Evolutionary conservation across 2,113 vertebrate species (phyloP).

Genomic region (Gymnogyps californianus): DNA sequence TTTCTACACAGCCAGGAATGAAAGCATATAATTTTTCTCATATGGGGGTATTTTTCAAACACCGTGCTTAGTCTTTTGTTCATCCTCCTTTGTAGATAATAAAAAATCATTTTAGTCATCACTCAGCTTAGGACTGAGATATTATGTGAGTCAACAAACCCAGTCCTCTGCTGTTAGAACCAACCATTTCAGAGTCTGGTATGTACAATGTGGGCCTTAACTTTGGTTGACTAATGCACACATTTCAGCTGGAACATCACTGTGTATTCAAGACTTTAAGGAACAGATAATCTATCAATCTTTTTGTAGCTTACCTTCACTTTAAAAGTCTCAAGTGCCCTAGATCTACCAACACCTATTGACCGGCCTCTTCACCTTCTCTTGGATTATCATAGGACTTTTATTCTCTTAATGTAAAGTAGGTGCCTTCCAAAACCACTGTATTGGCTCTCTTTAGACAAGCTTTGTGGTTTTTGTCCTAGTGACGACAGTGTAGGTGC

Average conservation of each 20-base stretch:
- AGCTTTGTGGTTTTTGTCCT: not conserved
- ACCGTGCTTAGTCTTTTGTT: not conserved
- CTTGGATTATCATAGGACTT: not conserved
- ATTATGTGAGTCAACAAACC: not conserved
- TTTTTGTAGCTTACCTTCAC: not conserved
- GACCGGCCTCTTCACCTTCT: not conserved
- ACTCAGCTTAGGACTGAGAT: not conserved
- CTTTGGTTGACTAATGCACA: not conserved
- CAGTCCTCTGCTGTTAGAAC: not conserved
- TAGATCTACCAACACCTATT: too few species aligned
- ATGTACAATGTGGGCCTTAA: accelerated
- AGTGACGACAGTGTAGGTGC: not conserved
- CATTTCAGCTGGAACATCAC: not conserved
- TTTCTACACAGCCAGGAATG: not conserved
- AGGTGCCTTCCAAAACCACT: not conserved
- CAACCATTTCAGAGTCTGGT: not conserved
- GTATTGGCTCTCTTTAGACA: not conserved
- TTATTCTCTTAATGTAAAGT: not conserved
- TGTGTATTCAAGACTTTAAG: not conserved
- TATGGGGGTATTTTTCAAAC: not conserved
- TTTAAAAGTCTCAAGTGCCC: not conserved
- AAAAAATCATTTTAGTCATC: not conserved
- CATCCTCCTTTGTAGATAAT: not conserved
- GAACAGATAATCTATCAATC: not conserved
- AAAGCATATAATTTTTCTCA: not conserved